Evolutionary conservation across 2,888 invertebrate species (phyloP).

Genomic region (Heterodera filipjevi): DNA sequence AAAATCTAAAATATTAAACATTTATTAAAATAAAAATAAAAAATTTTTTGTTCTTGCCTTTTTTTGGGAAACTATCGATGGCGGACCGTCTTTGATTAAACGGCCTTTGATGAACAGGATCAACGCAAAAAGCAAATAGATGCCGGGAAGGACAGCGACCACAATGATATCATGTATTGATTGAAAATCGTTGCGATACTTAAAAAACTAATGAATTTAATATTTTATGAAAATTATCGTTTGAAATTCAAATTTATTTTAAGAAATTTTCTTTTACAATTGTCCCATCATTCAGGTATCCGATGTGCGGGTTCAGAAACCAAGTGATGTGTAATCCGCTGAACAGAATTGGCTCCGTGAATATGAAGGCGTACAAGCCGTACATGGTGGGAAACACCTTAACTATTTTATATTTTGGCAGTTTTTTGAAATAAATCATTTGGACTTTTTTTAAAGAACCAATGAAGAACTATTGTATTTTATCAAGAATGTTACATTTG

Average conservation of each 20-base stretch:
- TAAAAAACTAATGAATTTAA: neutral
- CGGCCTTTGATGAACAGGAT: neutral
- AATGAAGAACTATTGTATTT: too few relatives aligned
- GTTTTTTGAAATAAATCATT: too few relatives aligned
- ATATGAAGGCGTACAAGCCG: conserved; percentile 14
- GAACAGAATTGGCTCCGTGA: conserved; percentile 9
- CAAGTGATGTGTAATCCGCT: conserved; percentile 20
- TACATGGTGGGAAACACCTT: conserved; percentile 10
- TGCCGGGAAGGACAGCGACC: neutral
- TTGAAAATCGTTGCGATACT: neutral
- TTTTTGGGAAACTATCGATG: neutral
- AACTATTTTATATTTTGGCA: too few relatives aligned
- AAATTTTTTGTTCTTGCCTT: neutral
- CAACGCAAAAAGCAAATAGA: neutral
- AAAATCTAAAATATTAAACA: neutral
- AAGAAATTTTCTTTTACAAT: neutral
- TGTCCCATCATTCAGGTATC: neutral
- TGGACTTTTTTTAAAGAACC: too few relatives aligned
- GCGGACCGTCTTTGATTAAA: neutral
- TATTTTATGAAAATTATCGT: neutral
- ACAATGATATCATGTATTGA: neutral
- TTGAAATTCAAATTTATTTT: neutral
- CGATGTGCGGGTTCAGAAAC: conserved; percentile 20
- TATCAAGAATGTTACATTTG: too few relatives aligned
- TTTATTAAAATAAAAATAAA: neutral